Base-by-base conservation (phyloP, 2,113 vertebrate species). In the Calyptomena viridis region DNA sequence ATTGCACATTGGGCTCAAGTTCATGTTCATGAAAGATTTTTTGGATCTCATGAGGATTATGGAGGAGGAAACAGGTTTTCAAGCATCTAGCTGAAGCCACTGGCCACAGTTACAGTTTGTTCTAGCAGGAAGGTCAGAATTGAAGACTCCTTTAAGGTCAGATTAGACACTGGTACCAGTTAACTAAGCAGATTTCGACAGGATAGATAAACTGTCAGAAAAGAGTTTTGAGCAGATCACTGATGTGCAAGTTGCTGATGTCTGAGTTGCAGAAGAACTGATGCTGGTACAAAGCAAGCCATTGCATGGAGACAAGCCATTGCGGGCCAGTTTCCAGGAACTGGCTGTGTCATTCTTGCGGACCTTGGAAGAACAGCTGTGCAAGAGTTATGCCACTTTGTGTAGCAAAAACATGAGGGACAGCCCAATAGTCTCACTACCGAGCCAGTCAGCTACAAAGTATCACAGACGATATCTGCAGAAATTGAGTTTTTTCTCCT, bases 71-170 rank as follows among this genome's bases (percentile, higher is more conserved):
- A 78, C 14, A 79, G 15, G 22, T 49, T 90, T 49, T 88, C 40
- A 83, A 85, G 71, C 13, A 76, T 52, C n/a, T 31, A 79, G 53
- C 60, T 87, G 44, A 58, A 94, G 49, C 37, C 60, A 59, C 44
- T 16, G 7, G 40, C 22, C 37, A 68, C 13, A 33, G 62, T 47
- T 49, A 58, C 55, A 68, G 35, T 52, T 85, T 83, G 23, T 49
- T 73, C 37, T 37, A 85, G 37, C 13, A 90, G 71, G 42, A 88
- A 93, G 37, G 53, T 76, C 37, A 82, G 40, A 92, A 79, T 0
- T 85, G 46, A 95, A 94, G 82, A 59, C 58, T 31, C 37, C 40
- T 83, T 35, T 84, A 90, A 94, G 46, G 62, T 93, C 82, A 85
- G 49, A 79, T 77, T 31, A 68, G 60, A 79, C 4, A 2, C 14